phyloP scores from a whole-genome alignment of 2,888 invertebrate genomes.

The Cataglyphis livida region DNA sequence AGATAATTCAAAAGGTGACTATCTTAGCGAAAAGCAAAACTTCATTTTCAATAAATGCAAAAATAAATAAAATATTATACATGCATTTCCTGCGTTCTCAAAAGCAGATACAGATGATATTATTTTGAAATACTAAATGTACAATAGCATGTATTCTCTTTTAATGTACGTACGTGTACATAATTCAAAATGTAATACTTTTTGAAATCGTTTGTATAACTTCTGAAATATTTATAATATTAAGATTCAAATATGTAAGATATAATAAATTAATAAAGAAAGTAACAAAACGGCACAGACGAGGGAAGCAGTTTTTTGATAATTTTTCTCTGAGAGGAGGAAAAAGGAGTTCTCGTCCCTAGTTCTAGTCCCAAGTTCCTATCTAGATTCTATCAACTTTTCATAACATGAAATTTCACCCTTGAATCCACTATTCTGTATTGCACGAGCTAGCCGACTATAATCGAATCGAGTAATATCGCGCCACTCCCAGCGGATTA shows the following conservation, averaged over 20 bases:
- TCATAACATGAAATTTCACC: slow-evolving; percentile 7
- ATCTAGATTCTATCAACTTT: not conserved
- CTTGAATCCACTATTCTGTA: slow-evolving; percentile 19
- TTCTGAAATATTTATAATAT: not conserved
- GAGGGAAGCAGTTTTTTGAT: not conserved
- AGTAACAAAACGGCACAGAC: not conserved
- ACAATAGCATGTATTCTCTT: not conserved
- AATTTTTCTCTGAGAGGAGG: not conserved
- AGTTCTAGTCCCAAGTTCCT: not conserved
- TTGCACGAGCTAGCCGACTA: slow-evolving; percentile 10
- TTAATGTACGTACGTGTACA: not conserved
- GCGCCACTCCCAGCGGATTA: slow-evolving; percentile 74
- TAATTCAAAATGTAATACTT: not conserved
- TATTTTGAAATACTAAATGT: not conserved
- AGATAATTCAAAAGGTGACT: not conserved
- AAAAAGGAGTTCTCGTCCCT: not conserved
- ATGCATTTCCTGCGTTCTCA: not conserved
- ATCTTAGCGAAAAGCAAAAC: not conserved
- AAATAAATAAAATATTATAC: not conserved
- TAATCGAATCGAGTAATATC: slow-evolving; percentile 64
- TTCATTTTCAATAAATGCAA: not conserved
- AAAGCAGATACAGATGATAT: not conserved
- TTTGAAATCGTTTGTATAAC: not conserved
- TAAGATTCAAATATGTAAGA: not conserved
- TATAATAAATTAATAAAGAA: not conserved